These are phyloP conservation scores for Galagoides demidoff DNA, from an alignment of 2,797 vertebrate species.

Conservation along the genomic window DNA sequence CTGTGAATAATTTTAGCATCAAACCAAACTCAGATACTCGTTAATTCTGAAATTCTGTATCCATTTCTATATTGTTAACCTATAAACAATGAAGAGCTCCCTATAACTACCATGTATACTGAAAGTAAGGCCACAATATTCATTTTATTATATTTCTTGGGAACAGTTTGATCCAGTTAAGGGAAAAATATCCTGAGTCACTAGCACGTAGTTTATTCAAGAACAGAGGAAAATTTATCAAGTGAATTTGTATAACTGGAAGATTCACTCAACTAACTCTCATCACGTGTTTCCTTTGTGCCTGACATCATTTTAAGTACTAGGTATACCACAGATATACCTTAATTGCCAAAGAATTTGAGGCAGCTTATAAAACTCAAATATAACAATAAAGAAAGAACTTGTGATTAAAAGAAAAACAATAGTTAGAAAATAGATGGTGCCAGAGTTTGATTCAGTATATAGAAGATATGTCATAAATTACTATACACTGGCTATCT, in stretches of 20 bases:
- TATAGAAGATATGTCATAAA: background rate
- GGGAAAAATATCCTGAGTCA: background rate
- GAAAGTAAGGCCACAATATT: slow-evolving; percentile 10
- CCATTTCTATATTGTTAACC: slow-evolving; percentile 27
- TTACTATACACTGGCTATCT: background rate
- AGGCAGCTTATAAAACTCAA: background rate
- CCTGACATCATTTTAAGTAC: background rate
- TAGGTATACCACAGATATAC: background rate
- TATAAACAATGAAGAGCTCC: slow-evolving; percentile 32
- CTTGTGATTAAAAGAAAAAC: background rate
- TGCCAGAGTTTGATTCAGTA: background rate
- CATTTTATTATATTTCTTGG: slow-evolving; percentile 29
- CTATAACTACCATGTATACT: background rate
- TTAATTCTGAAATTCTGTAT: background rate
- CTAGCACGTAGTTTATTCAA: slow-evolving; percentile 10
- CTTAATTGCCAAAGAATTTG: slow-evolving; percentile 18
- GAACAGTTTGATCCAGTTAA: background rate
- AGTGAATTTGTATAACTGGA: background rate
- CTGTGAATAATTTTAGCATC: slow-evolving; percentile 29
- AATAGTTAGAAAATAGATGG: background rate
- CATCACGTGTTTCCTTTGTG: background rate
- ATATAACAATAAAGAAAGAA: background rate
- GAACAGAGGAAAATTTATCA: slow-evolving; percentile 6
- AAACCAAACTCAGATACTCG: slow-evolving; percentile 15
- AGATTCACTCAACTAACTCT: background rate